Base-by-base conservation (phyloP, 2,797 vertebrate genomes). In the Amblyopsis hoosieri region DNA sequence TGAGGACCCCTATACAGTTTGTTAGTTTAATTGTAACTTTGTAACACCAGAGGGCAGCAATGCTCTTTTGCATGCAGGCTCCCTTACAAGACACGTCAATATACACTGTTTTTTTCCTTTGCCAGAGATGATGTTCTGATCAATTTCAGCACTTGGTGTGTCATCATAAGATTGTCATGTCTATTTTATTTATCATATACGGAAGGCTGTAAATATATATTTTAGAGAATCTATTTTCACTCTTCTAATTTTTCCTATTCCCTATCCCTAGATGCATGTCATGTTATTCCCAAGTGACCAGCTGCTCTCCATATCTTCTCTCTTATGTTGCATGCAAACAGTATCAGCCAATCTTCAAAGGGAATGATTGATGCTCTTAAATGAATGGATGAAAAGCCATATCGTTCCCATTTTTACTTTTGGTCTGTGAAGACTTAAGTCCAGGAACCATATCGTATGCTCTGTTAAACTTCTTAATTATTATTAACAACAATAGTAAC, bases 301-400 rank as follows among this genome's bases (percentile, higher is more conserved):
- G 89, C 86, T 90, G 89, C 76, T 83, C 81, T 90, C 85, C 82
- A 85, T 81, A 88, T 84, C 87, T 79, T 56, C 80, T 80, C 85
- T 88, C 79, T 77, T 78, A 69, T 87, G 85, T 79, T 88, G 71
- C 71, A 76, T 72, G 79, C 78, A 80, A 87, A 85, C 80, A 81
- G 64, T 29, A 78, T 78, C 65, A 60, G 71, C 66, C 63, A 48
- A 0, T 49, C 85, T 88, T 90, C 86, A 91, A 91, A 91, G 81
- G 55, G 83, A 90, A 90, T 87, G 82, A 88, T 85, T 85, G 83
- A 90, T 83, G 75, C 62, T 52, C 74, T 76, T 69, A 85, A 84
- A 86, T 78, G 62, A 89, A 80, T 87, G 80, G 87, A 87, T 74
- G 78, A 79, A 80, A 86, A 77, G 51, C 65, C 64, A 59, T 74